A percentile compares a stretch with the other conserved stretches of the same genome.
Evolutionary conservation across 2,113 vertebrate genomes (phyloP).

Genomic region (Cebus imitator): DNA sequence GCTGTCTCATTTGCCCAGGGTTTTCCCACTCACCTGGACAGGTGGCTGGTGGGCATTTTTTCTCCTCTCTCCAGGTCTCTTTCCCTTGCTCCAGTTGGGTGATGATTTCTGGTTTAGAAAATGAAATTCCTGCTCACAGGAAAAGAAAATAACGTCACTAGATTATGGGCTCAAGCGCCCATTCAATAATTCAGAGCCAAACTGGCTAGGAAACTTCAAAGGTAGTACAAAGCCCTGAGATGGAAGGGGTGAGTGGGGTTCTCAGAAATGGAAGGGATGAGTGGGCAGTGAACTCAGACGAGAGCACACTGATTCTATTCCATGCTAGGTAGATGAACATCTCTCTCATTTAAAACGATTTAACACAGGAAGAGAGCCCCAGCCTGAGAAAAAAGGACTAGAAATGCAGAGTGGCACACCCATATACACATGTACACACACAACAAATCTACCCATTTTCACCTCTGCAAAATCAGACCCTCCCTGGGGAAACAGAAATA

Average conservation of each 20-base stretch:
- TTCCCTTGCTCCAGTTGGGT: constrained; percentile 67
- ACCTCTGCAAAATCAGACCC: not conserved
- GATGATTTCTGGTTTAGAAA: constrained; percentile 76
- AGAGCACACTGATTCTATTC: no score
- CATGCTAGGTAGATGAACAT: not conserved
- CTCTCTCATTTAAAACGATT: not conserved
- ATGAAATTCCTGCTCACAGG: constrained; percentile 62
- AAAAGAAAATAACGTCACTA: constrained; percentile 44
- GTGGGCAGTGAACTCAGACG: not conserved
- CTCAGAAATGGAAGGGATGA: not conserved
- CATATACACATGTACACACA: no score
- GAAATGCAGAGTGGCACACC: not conserved
- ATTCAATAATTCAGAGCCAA: not conserved
- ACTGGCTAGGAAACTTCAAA: not conserved
- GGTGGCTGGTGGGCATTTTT: not conserved
- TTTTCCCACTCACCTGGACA: constrained; percentile 51
- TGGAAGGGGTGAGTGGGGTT: not conserved
- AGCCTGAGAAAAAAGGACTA: not conserved
- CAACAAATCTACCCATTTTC: not conserved
- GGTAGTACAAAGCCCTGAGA: not conserved
- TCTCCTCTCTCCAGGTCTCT: constrained; percentile 66
- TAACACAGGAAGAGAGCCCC: not conserved
- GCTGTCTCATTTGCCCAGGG: not conserved
- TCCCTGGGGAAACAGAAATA: not conserved
- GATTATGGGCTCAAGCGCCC: not conserved